phyloP scores from a whole-genome alignment of 2,113 vertebrate species.

The Misgurnus anguillicaudatus region DNA sequence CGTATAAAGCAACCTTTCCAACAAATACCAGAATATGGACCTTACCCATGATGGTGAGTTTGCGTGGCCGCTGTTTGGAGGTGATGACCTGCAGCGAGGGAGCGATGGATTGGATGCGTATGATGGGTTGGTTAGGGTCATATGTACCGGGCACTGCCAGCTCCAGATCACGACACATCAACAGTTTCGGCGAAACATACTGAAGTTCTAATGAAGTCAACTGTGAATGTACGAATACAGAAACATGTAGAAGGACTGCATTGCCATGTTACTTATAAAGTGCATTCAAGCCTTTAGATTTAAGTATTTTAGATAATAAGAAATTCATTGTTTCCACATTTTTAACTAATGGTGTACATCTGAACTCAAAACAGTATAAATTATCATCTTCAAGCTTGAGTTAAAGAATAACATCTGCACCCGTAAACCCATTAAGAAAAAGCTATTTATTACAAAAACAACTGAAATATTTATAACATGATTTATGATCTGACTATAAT shows the following conservation, averaged over 20 bases:
- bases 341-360: not conserved
- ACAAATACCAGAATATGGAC: not conserved
- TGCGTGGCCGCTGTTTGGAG: slow-evolving; percentile 96
- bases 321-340: too few relatives aligned
- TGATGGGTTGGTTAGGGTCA: slow-evolving; percentile 95
- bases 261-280: too few relatives aligned
- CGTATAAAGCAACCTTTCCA: too few relatives aligned
- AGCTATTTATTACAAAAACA: too few relatives aligned
- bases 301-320: too few relatives aligned
- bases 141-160: slow-evolving; percentile 95
- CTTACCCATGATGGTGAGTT: slow-evolving; percentile 97
- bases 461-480: not conserved
- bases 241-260: not conserved
- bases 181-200: slow-evolving; percentile 94
- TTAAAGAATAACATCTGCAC: not conserved
- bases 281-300: too few relatives aligned
- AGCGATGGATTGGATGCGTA: slow-evolving; percentile 96
- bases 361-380: not conserved
- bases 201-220: slow-evolving; percentile 96
- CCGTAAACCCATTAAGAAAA: not conserved
- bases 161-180: slow-evolving; percentile 98
- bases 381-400: too few relatives aligned
- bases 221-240: slow-evolving; percentile 64
- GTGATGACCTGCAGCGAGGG: slow-evolving; percentile 97
- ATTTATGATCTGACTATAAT: not conserved